A percentile compares a stretch with the other conserved stretches of the same genome.
Evolutionary conservation across 2,113 vertebrate genomes (phyloP).

Genomic region (Dromiciops gliroides): DNA sequence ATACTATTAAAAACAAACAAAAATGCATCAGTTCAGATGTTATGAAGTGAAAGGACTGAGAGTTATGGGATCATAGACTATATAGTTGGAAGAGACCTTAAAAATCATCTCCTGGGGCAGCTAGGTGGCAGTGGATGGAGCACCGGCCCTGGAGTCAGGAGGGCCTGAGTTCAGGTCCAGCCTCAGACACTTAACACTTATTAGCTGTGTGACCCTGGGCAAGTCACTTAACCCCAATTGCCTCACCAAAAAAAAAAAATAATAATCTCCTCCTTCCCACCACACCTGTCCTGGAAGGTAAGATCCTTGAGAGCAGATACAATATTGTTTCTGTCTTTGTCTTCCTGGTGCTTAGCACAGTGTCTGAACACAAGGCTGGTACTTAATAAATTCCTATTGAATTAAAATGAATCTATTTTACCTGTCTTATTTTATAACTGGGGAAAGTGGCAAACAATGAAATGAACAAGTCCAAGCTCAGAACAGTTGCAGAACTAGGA

Average conservation of each 20-base stretch:
- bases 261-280: no score
- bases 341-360: not conserved
- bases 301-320: not conserved
- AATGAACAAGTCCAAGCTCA: not conserved
- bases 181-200: no score
- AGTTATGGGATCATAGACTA: not conserved
- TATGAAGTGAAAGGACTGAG: not conserved
- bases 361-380: not conserved
- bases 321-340: not conserved
- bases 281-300: not conserved
- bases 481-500: not conserved
- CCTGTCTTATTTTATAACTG: not conserved
- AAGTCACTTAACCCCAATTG: no score
- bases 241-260: no score
- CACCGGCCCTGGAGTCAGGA: no score
- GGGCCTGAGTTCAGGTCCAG: no score
- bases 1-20: not conserved
- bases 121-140: no score
- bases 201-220: no score
- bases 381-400: not conserved
- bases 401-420: not conserved
- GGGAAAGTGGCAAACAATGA: not conserved
- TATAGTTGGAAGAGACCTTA: not conserved
- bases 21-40: not conserved
- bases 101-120: not conserved